Base-by-base conservation (phyloP, 2,797 vertebrate genomes). In the Coregonus suidteri region DNA sequence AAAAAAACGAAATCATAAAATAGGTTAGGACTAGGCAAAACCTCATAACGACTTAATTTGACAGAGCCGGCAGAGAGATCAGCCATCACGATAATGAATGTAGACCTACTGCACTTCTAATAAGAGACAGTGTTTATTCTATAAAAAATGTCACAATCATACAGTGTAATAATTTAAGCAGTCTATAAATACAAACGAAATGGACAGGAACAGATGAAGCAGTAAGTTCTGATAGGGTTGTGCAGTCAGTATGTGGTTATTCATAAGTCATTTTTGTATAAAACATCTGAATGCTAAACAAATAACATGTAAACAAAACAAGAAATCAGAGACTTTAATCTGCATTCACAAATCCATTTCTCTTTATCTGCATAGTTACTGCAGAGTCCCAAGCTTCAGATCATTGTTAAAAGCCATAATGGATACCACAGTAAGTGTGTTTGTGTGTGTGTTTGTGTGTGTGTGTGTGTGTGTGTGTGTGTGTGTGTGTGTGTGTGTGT, bases 151-250 rank as follows among this genome's bases (percentile, higher is more conserved):
- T 75, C 70, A 80, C 53, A 84, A 47, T 47, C 51, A 68, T 77
- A 87, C 84, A 88, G 80, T 79, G 82, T 71, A 91, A 94, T 94
- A 93, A 94, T 84, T 94, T 94, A 94, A 89, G 84, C 34, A 30
- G 20, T 78, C 80, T 82, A 82, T 79, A 91, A 91, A 92, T 91
- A 92, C 88, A 88, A 85, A 86, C 9, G 80, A 54, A 68, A 82
- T 4, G 54, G 35, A 67, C 67, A 75, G 64, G 41, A 47, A 47
- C 9, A 47, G 41, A 47, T 47, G 14, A 73, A n/a, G 77, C 2
- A 53, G 47, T 37, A 41, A 11, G 4, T 6, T 77, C 47, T 72
- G 20, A 76, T 81, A 72, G 77, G 34, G n/a, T 74, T 59, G 20
- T 69, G 1, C 31, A 72, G 54, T 35, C 3, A 13, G 20, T 15